Evolutionary conservation across 1,140 invertebrate species (phyloP).

Genomic region (Whitmania pigra): DNA sequence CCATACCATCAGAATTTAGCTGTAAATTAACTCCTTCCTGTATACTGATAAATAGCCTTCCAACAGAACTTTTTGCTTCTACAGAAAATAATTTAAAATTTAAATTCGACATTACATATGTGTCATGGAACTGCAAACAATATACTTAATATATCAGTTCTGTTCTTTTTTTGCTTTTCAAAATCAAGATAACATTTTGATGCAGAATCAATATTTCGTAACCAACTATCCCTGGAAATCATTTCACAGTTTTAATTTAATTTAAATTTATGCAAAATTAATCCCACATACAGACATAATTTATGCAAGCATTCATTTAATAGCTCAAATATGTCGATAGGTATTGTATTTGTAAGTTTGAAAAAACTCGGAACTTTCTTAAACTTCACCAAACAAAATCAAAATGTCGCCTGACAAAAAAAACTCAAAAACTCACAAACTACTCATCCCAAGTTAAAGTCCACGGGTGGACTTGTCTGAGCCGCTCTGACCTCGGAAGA

Average conservation of each 20-base stretch:
- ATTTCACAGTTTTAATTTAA: neutral
- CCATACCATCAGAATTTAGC: constrained; percentile 5
- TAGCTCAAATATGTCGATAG: too few species aligned
- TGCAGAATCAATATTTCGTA: constrained; percentile 54
- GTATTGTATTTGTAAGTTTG: too few species aligned
- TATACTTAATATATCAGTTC: constrained; percentile 53
- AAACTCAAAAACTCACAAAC: too few species aligned
- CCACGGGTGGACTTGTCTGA: too few species aligned
- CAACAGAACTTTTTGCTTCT: neutral
- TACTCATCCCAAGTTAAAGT: too few species aligned
- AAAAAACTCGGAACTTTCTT: too few species aligned
- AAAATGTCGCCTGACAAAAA: too few species aligned
- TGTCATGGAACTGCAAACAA: constrained; percentile 16
- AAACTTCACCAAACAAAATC: too few species aligned
- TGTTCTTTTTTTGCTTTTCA: constrained; percentile 51
- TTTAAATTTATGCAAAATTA: too few species aligned
- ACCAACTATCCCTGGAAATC: constrained; percentile 46
- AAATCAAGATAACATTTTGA: constrained; percentile 51
- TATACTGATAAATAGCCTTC: neutral
- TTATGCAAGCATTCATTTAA: too few species aligned
- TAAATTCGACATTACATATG: neutral
- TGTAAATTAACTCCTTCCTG: constrained; percentile 7
- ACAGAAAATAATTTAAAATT: constrained; percentile 13
- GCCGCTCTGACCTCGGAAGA: too few species aligned
- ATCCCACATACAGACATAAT: too few species aligned